These are phyloP conservation scores for Gasterosteus aculeatus DNA, from an alignment of 2,113 vertebrate genomes.

Conservation along the genomic window DNA sequence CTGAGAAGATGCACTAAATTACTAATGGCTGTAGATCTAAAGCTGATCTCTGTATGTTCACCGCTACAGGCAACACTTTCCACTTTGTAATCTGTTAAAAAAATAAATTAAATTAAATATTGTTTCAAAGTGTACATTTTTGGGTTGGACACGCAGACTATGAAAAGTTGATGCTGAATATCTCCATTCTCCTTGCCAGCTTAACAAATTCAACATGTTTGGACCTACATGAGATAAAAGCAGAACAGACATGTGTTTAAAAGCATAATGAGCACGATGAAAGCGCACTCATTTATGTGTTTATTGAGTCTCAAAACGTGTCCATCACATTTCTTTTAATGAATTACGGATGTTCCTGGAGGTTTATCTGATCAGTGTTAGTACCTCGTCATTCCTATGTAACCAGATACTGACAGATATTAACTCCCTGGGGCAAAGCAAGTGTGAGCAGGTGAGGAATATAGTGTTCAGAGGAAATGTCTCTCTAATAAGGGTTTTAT, in stretches of 20 bases:
- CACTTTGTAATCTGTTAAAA: neutral
- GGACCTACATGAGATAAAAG: neutral
- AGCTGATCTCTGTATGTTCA: neutral
- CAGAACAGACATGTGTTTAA: neutral
- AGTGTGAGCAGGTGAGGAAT: conserved; percentile 28
- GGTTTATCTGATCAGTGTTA: neutral
- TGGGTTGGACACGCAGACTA: neutral
- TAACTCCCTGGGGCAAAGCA: conserved; percentile 11
- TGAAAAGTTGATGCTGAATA: neutral
- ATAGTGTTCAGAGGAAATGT: neutral
- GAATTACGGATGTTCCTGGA: neutral
- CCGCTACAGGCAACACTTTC: neutral
- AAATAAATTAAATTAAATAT: neutral
- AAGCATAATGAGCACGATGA: neutral
- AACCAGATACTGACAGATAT: conserved; percentile 1
- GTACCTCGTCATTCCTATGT: conserved; percentile 1
- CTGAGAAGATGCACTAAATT: neutral
- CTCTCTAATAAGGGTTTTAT: conserved; percentile 1
- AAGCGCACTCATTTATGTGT: neutral
- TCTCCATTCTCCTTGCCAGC: neutral
- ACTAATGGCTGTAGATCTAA: neutral
- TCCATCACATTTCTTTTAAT: neutral
- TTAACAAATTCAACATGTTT: conserved; percentile 3
- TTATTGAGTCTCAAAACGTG: neutral
- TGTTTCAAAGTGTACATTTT: neutral